Evolutionary conservation across 2,888 invertebrate species (phyloP).

Genomic region (Sphaerophoria taeniata): DNA sequence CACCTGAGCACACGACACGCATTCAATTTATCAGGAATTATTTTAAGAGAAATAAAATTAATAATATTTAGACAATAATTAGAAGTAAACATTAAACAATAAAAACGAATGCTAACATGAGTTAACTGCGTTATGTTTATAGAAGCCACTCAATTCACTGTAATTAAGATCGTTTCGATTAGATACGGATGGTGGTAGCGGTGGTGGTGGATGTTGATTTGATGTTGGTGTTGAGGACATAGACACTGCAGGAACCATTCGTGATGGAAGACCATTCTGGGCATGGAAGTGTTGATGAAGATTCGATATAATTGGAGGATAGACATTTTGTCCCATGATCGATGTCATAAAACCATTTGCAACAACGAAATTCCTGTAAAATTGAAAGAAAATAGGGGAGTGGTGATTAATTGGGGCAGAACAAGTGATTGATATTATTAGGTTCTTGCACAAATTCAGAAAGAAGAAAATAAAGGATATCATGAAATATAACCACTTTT

Average conservation of each 20-base stretch:
- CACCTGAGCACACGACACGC: conserved; percentile 41
- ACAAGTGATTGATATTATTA: no score
- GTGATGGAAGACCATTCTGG: conserved; percentile 69
- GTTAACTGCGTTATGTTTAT: conserved; percentile 76
- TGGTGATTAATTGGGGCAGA: conserved; percentile 39
- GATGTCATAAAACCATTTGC: conserved; percentile 85
- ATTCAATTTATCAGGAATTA: conserved; percentile 31
- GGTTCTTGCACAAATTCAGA: no score
- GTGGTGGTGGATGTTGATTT: conserved; percentile 70
- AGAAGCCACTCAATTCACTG: conserved; percentile 77
- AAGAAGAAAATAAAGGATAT: no score
- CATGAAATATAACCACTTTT: no score
- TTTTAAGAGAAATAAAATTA: conserved; percentile 26
- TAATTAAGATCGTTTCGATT: conserved; percentile 77
- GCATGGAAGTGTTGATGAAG: conserved; percentile 75
- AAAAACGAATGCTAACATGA: conserved; percentile 78
- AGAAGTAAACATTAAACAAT: conserved; percentile 64
- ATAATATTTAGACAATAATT: conserved; percentile 66
- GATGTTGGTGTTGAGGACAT: conserved; percentile 82
- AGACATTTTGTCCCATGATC: conserved; percentile 81
- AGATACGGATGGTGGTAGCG: conserved; percentile 63
- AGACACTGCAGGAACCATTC: conserved; percentile 74
- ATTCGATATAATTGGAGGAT: conserved; percentile 78
- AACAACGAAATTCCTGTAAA: conserved; percentile 85
- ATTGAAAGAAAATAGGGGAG: conserved; percentile 31